Percentiles rank a stretch among this genome's conserved stretches.
These are phyloP conservation scores for Pristiophorus japonicus DNA, from an alignment of 2,113 vertebrate species.

Conservation along the genomic window DNA sequence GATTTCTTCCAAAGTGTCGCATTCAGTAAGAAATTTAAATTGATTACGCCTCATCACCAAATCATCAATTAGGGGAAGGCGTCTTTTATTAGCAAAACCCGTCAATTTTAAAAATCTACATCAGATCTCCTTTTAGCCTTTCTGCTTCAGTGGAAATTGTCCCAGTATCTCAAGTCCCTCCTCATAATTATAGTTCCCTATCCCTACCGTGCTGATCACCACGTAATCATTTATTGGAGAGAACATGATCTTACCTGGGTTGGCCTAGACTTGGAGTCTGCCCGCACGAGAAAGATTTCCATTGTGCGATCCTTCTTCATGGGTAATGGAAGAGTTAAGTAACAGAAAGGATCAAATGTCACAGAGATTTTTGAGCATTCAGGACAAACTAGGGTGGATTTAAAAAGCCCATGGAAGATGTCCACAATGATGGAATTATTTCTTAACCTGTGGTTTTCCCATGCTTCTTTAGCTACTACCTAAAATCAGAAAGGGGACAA, in stretches of 20 bases:
- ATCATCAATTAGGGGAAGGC: not conserved
- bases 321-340: slow-evolving; percentile 80
- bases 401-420: slow-evolving; percentile 85
- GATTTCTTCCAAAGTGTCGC: not conserved
- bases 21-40: slow-evolving; percentile 3
- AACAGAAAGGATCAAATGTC: slow-evolving; percentile 88
- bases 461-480: slow-evolving; percentile 84
- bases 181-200: not conserved
- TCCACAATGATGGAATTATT: slow-evolving; percentile 86
- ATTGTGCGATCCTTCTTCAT: slow-evolving; percentile 82
- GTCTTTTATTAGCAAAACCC: not conserved
- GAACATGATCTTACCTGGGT: slow-evolving; percentile 66
- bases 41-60: not conserved
- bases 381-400: slow-evolving; percentile 81
- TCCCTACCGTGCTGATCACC: not conserved
- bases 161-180: not conserved
- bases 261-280: slow-evolving; percentile 75
- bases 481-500: slow-evolving; percentile 42
- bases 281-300: slow-evolving; percentile 79
- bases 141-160: not conserved
- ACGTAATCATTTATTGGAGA: not conserved
- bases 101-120: not conserved
- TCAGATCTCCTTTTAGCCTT: not conserved
- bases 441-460: slow-evolving; percentile 76
- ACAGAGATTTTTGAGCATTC: slow-evolving; percentile 81